phyloP scores from a whole-genome alignment of 2,113 vertebrate genomes.

The Callaeas wilsoni region DNA sequence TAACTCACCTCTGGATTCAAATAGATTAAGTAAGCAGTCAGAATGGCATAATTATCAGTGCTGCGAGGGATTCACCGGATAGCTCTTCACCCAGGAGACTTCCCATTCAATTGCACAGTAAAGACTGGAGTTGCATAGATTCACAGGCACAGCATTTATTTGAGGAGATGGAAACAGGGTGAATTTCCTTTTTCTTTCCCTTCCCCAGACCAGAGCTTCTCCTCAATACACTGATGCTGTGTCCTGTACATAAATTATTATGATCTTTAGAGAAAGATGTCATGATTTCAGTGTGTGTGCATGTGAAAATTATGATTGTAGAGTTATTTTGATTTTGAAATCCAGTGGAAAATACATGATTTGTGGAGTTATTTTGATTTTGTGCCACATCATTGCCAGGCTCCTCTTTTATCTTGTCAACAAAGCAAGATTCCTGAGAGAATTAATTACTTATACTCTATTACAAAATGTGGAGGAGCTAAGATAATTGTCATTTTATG shows the following conservation, averaged over 20 bases:
- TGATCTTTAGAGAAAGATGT: conserved; percentile 9
- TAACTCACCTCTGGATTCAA: conserved; percentile 76
- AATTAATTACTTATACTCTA: conserved; percentile 59
- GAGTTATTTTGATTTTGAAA: conserved; percentile 61
- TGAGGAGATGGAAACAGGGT: background rate
- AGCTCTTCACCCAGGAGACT: conserved; percentile 56
- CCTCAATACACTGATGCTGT: background rate
- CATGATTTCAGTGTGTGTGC: background rate
- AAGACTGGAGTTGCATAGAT: conserved; percentile 14
- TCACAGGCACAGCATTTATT: background rate
- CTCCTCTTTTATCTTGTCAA: conserved; percentile 62
- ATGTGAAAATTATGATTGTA: conserved; percentile 24
- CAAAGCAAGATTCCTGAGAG: conserved; percentile 55
- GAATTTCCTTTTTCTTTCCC: background rate
- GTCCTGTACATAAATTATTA: background rate
- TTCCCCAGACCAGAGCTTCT: background rate
- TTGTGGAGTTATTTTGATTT: conserved; percentile 65
- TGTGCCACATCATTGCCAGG: conserved; percentile 59
- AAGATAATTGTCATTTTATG: conserved; percentile 64
- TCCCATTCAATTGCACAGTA: conserved; percentile 42
- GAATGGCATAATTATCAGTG: conserved; percentile 64
- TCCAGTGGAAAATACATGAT: conserved; percentile 45
- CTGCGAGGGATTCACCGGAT: conserved; percentile 54
- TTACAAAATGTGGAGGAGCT: conserved; percentile 43
- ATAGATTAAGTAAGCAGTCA: conserved; percentile 73